These are phyloP conservation scores for Formica exsecta DNA, from an alignment of 1,140 invertebrate genomes.

Conservation along the genomic window DNA sequence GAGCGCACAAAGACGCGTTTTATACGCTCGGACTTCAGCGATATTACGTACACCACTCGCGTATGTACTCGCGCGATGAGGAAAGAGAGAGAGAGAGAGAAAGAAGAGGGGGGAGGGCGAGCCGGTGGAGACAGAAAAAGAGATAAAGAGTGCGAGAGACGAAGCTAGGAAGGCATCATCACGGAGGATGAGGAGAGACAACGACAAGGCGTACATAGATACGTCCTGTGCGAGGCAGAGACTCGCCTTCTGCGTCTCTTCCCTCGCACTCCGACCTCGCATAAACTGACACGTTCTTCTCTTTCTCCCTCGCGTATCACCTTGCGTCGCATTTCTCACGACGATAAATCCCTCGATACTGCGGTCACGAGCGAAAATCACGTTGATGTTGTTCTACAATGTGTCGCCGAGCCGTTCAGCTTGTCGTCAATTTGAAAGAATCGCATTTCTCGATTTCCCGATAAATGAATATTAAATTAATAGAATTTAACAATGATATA, in stretches of 20 bases:
- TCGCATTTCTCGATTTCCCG: neutral
- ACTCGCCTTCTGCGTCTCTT: conserved; percentile 56
- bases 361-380: conserved; percentile 62
- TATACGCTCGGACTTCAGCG: conserved; percentile 67
- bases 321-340: conserved; percentile 70
- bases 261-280: conserved; percentile 67
- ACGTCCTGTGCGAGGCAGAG: conserved; percentile 68
- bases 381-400: neutral
- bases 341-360: conserved; percentile 69
- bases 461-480: neutral
- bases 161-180: conserved; percentile 61
- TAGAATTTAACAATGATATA: neutral
- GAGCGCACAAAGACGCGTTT: conserved; percentile 76
- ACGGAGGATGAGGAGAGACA: conserved; percentile 64
- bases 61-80: conserved; percentile 28
- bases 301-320: conserved; percentile 72
- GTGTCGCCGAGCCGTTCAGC: neutral
- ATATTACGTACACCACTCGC: conserved; percentile 68
- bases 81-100: conserved; percentile 37
- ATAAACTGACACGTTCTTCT: conserved; percentile 58
- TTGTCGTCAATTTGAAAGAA: neutral
- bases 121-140: conserved; percentile 28
- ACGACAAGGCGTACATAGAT: conserved; percentile 70
- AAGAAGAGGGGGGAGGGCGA: conserved; percentile 18
- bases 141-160: conserved; percentile 64